Base-by-base conservation (phyloP, 2,888 invertebrate genomes). In the Xestia sexstrigata region DNA sequence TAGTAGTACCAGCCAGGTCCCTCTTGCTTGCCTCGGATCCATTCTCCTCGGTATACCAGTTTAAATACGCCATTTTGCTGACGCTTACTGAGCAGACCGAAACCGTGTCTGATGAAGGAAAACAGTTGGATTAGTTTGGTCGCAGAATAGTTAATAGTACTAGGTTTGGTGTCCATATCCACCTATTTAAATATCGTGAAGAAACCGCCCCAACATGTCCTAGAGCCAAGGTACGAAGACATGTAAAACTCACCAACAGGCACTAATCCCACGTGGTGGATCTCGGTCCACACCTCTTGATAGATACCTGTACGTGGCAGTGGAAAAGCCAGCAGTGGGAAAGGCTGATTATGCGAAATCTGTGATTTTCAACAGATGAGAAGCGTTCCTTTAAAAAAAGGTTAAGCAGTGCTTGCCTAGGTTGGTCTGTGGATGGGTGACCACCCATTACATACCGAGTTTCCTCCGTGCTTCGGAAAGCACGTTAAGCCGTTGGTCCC, bases 1-100 rank as follows among this genome's bases (percentile, higher is more conserved):
- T 97, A 97, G 91, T 97, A 97, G 80, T 95, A 91, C 91, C 97
- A 94, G 17, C 98, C 98, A 9, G 93, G 91, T 7, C 98, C 98
- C 45, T 97, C 95, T 49, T 96, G 97, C 86, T 96, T 97, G 0
- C 97, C 97, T 17, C 95, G 92, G 4, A 94, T 90, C 97, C 97
- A 98, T 23, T 97, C 95, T 0, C 98, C 98, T 9, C 97, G 93
- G 89, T 98, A 98, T 69, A 95, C 92, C 9, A 97, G 91, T 30
- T 88, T 87, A 87, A 92, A 97, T 0, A 94, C 95, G 17, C 95
- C 95, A 76, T 96, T 95, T 78, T 93, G 86, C 2, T 92, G 90
- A 9, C 93, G 93, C 78, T 93, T 85, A 70, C 97, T 96, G 5
- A 97, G 92, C 0, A 96, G 93, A 1, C 98, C 98, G 86, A 96